Conservation (phyloP, 2,113 vertebrate genomes). For the Engraulis encrasicolus region DNA sequence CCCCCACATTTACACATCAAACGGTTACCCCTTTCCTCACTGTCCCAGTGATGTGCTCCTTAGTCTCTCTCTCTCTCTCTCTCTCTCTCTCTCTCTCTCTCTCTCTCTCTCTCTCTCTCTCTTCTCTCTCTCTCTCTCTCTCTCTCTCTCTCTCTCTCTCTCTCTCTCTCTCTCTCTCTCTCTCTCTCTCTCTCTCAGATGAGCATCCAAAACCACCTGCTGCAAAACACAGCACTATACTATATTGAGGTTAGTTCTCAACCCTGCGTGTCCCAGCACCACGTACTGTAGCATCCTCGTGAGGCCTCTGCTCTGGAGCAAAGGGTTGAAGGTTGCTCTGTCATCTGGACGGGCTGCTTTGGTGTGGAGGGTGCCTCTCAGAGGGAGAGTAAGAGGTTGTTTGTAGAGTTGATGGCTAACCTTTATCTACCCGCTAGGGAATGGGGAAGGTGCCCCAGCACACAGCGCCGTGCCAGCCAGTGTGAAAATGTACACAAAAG, state of each 20-base stretch:
- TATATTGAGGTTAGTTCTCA: not conserved
- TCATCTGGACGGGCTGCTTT: constrained; percentile 11
- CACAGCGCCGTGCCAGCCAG: not conserved
- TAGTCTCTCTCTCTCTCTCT: constrained; percentile 25
- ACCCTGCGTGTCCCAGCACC: not conserved
- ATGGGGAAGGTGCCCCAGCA: constrained; percentile 2
- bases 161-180: not conserved
- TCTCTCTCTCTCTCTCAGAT: not conserved
- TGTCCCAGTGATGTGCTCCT: constrained; percentile 34
- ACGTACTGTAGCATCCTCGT: not conserved
- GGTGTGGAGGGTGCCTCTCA: not conserved
- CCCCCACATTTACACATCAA: constrained; percentile 72
- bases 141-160: constrained; percentile 10
- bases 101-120: constrained; percentile 2
- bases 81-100: constrained; percentile 17
- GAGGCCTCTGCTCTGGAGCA: not conserved
- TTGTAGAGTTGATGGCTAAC: not conserved
- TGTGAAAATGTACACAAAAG: not conserved
- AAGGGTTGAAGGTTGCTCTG: not conserved
- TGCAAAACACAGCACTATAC: not conserved
- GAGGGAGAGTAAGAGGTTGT: not conserved
- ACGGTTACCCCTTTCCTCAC: constrained; percentile 45
- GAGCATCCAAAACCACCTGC: not conserved
- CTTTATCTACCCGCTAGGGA: not conserved
- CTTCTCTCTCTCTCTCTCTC: constrained; percentile 43